Evolutionary conservation across 2,113 vertebrate species (phyloP), one percentile per base, ranked within the genome.

Genomic region (Arenaria interpres): DNA sequence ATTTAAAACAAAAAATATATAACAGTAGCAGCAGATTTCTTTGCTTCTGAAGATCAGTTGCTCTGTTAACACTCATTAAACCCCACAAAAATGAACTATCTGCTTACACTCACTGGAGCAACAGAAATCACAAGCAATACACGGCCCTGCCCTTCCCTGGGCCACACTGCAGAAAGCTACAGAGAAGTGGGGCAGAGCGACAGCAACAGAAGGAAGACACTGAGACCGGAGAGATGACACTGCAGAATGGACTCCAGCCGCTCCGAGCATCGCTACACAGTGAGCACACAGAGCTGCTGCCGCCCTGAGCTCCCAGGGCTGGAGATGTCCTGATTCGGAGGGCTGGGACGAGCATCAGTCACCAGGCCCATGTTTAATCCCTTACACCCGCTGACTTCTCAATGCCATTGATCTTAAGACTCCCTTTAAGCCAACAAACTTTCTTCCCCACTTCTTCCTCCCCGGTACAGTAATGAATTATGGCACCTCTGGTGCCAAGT

Each of bases 241-340:
- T 71, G 35, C 33, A 48, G 45, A 23, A 67, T 0, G 13, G 35
- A 39, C 35, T 73, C 35, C 4, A 64, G 37, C 12, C 33, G 23
- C 66, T 62, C 3, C 15, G 57, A 45, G 15, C 60, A n/a, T 11
- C 3, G 4, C 71, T 59, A 23, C 1, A 6, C 32, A 16, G 30
- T 2, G 51, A 71, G 51, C 23, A 21, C 8, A 8, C 12, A n/a
- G 48, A 46, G 32, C 33, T 0, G 0, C 12, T 25, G 7, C 12
- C 23, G 7, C 62, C 23, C 10, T 0, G 8, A 57, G 69, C 82
- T 71, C 56, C 60, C 48, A 30, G 24, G 23, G 28, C 66, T 74
- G 64, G 16, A 43, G 51, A 50, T 16, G 5, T 7, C 54, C 51
- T 50, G 37, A 16, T 35, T 3, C 1, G 0, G 6, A 63, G 37